Percentiles rank a stretch among this genome's conserved stretches.
Evolutionary conservation across 2,888 invertebrate genomes (phyloP).

Genomic region (Polydrusus tereticollis): DNA sequence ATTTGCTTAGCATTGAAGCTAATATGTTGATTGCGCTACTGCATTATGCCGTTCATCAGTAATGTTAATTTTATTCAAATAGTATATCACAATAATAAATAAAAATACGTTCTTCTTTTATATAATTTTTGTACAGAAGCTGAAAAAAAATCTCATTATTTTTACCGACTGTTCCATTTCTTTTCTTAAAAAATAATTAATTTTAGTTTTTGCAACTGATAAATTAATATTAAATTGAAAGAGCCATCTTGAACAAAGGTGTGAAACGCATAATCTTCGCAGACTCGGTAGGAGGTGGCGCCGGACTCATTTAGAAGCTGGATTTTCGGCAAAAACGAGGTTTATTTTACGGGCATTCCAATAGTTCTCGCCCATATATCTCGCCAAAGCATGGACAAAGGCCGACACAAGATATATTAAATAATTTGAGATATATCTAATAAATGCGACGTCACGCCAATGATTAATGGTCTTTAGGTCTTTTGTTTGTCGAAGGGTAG

Average conservation of each 20-base stretch:
- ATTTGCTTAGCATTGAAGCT: too few relatives aligned
- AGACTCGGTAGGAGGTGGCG: constrained; percentile 44
- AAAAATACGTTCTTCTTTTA: too few relatives aligned
- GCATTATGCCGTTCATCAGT: too few relatives aligned
- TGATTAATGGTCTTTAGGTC: constrained; percentile 53
- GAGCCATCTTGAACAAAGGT: constrained; percentile 35
- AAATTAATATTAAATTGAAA: constrained; percentile 23
- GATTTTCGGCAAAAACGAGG: constrained; percentile 42
- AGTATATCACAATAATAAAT: too few relatives aligned
- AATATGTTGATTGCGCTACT: too few relatives aligned
- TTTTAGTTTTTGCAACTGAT: constrained; percentile 9
- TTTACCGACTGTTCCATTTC: background rate
- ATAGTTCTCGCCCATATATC: constrained; percentile 51
- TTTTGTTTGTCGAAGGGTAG: constrained; percentile 52
- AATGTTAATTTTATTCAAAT: too few relatives aligned
- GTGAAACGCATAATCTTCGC: constrained; percentile 35
- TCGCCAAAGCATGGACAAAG: constrained; percentile 49
- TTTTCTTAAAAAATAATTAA: background rate
- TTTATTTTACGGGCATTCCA: constrained; percentile 38
- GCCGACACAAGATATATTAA: constrained; percentile 50
- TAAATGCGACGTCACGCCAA: constrained; percentile 53
- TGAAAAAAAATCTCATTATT: too few relatives aligned
- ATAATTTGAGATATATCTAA: constrained; percentile 55
- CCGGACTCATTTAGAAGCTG: constrained; percentile 33
- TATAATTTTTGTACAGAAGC: too few relatives aligned